Base-by-base conservation (phyloP, 2,113 vertebrate genomes). In the Chaetodon trifascialis region DNA sequence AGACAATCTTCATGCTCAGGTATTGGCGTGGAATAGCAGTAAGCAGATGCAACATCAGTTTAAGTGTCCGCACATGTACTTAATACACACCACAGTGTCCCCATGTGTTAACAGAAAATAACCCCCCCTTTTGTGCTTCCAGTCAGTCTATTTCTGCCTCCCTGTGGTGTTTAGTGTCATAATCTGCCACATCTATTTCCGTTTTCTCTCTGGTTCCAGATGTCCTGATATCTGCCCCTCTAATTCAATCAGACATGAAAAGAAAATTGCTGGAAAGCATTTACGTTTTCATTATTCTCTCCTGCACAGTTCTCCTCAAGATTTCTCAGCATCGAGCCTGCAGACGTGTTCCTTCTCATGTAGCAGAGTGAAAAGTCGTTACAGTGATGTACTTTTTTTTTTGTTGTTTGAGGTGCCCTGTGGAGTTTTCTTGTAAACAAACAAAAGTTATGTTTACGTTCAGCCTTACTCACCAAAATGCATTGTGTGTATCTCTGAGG, bases 241-340 rank as follows among this genome's bases (percentile, higher is more conserved):
- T 68, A 58, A 82, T 80, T 86, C 60, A 88, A 34, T 84, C 75
- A 82, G 67, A 74, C 80, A 76, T 74, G 76, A 81, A 82, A 73
- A 72, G 72, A 66, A 79, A 46, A 76, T 60, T 11, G 40, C 58
- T 86, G 71, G 11, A 78, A 67, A 74, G 49, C 58, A 14, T 69
- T 59, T 0, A 5, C 42, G 49, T 79, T 85, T 76, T 74, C 40
- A 80, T 66, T 71, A 69, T 75, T 55, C 46, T 60, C 12, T 58
- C 11, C 44, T 63, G 19, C 34, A 52, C 23, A 25, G 9, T 70
- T 64, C 46, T 58, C n/a, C 68, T 55, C 9, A 73, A 34, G 15
- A 63, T 47, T 49, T 52, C 36, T 15, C 64, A 47, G 62, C 36
- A 59, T 60, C 23, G 17, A 60, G 25, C 5, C 15, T 34, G 7